Evolutionary conservation across 1,140 invertebrate genomes (phyloP).

Genomic region (Chymomyza costata): DNA sequence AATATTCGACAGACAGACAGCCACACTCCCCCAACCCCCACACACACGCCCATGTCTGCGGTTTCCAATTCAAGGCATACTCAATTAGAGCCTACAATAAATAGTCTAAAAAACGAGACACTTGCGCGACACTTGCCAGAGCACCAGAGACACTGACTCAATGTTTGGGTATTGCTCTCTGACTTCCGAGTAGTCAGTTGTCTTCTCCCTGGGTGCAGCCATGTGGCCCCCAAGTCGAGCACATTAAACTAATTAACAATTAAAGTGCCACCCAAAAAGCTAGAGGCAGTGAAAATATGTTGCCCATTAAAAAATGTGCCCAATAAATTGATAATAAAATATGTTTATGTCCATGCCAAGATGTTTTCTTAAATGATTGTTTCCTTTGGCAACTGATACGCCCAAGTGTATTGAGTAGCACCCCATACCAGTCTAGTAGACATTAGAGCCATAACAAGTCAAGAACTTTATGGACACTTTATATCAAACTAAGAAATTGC

Average conservation of each 20-base stretch:
- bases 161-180: too few species aligned
- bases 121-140: conserved; percentile 44
- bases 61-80: conserved; percentile 72
- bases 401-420: too few species aligned
- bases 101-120: conserved; percentile 46
- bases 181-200: not conserved
- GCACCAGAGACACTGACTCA: not conserved
- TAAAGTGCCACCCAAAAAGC: conserved; percentile 53
- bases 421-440: too few species aligned
- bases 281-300: conserved; percentile 43
- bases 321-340: conserved; percentile 72
- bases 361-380: conserved; percentile 55
- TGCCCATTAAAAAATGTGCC: conserved; percentile 60
- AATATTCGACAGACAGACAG: conserved; percentile 26
- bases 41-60: conserved; percentile 53
- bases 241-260: conserved; percentile 73
- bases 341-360: conserved; percentile 49
- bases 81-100: conserved; percentile 65
- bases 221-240: conserved; percentile 53
- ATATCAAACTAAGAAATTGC: too few species aligned
- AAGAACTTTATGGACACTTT: too few species aligned
- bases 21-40: too few species aligned
- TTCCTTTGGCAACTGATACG: too few species aligned
- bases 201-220: conserved; percentile 43
- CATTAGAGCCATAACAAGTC: too few species aligned